Base-by-base conservation (phyloP, 2,797 vertebrate species). In the Emys orbicularis region DNA sequence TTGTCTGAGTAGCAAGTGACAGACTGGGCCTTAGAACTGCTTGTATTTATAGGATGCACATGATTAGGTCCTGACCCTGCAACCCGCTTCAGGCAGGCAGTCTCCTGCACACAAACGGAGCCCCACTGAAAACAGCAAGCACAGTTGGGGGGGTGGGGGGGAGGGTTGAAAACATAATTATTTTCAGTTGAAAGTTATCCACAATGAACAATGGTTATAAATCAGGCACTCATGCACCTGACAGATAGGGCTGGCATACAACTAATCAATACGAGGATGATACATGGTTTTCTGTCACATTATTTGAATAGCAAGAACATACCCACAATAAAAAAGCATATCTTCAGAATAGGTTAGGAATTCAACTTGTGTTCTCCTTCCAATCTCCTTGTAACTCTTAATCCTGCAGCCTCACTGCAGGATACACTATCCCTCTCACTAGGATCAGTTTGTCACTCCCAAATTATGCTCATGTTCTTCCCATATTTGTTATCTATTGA, bases 381-480 rank as follows among this genome's bases (percentile, higher is more conserved):
- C 31, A n/a, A 10, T 86, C 47, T 93, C 50, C 41, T 56, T 68
- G 10, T 2, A 57, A 87, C 23, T 47, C 41, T 76, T 76, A 27
- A 13, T 77, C 27, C 34, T 89, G 27, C 56, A 88, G 8, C n/a
- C 12, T 74, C 4, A 77, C 47, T 87, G 19, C 37, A 80, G 89
- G 11, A 61, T 1, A 72, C 10, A 41, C 31, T 49, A 54, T 50
- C 50, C 41, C 47, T 83, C 61, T 82, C 0, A 74, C 47, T 25
- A 91, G 84, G 31, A 86, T 59, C 44, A 83, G 57, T 76, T 90
- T 94, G 83, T 90, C 84, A 87, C 23, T n/a, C 82, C n/a, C 54
- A 61, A 3, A 88, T 95, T 85, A 84, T 16, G 87, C 59, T 41
- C 81, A 81, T 81, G 91, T 92, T 81, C 56, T 59, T 96, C 44